A percentile compares a stretch with the other conserved stretches of the same genome.
Conservation (phyloP, 2,797 vertebrate genomes). For the Tauraco hartlaubi region DNA sequence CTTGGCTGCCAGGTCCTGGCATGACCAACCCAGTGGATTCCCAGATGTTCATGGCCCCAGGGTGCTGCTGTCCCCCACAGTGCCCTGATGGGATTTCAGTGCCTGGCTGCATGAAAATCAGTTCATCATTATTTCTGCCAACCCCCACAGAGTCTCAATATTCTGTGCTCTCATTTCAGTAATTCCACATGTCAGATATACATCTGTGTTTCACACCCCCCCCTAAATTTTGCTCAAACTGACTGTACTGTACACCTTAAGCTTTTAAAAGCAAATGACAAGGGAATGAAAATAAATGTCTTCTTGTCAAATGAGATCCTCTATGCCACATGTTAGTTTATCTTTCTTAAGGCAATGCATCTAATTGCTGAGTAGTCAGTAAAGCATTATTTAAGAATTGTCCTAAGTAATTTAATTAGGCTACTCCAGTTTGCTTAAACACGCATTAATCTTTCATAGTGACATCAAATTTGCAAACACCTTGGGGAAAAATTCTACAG, state of each 20-base stretch:
- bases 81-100: not conserved
- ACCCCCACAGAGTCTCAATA: not conserved
- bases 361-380: slow-evolving; percentile 46
- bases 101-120: not conserved
- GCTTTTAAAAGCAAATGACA: not conserved
- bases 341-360: slow-evolving; percentile 48
- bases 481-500: slow-evolving; percentile 40
- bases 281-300: not conserved
- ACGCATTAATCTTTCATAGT: slow-evolving; percentile 66
- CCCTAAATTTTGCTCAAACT: not conserved
- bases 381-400: slow-evolving; percentile 70
- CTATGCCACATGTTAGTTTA: not conserved
- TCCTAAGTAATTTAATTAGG: slow-evolving; percentile 73
- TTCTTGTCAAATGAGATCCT: not conserved
- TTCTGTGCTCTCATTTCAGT: not conserved
- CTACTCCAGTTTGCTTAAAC: slow-evolving; percentile 60
- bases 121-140: not conserved
- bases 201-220: not conserved
- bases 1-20: accelerated
- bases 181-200: not conserved
- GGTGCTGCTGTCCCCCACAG: accelerated
- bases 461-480: slow-evolving; percentile 59
- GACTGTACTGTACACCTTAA: not conserved
- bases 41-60: accelerated
- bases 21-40: too few species aligned